Evolutionary conservation across 2,113 vertebrate genomes (phyloP).

Genomic region (Xenopus tropicalis): DNA sequence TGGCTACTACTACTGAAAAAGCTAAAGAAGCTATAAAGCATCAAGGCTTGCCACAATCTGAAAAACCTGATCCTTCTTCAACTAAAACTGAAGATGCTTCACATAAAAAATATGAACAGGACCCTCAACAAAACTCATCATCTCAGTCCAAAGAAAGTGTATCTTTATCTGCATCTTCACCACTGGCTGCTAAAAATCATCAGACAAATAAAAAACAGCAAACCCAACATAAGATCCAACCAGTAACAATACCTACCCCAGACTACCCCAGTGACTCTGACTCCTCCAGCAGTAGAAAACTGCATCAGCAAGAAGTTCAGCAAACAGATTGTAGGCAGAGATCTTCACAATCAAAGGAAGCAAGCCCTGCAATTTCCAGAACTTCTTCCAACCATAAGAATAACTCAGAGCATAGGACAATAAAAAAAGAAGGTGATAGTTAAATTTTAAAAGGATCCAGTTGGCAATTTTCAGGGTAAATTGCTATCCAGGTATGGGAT

Average conservation of each 20-base stretch:
- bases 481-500: too few species aligned
- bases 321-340: not conserved
- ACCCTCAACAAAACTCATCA: not conserved
- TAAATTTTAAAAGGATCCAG: not conserved
- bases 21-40: not conserved
- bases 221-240: not conserved
- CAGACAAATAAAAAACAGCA: not conserved
- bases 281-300: not conserved
- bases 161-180: not conserved
- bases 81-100: not conserved
- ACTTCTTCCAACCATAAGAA: not conserved
- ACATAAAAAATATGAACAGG: not conserved
- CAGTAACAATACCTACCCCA: not conserved
- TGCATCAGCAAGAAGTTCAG: not conserved
- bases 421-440: not conserved
- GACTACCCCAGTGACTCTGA: slow-evolving; percentile 2
- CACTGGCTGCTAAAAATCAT: slow-evolving; percentile 3
- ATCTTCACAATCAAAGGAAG: slow-evolving; percentile 1
- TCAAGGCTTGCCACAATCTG: not conserved
- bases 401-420: not conserved
- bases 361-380: not conserved
- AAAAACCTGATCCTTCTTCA: not conserved
- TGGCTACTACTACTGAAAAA: not conserved
- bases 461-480: not conserved
- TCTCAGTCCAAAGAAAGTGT: not conserved